These are phyloP conservation scores for Atractosteus spatula DNA, from an alignment of 2,113 vertebrate species.

Conservation along the genomic window DNA sequence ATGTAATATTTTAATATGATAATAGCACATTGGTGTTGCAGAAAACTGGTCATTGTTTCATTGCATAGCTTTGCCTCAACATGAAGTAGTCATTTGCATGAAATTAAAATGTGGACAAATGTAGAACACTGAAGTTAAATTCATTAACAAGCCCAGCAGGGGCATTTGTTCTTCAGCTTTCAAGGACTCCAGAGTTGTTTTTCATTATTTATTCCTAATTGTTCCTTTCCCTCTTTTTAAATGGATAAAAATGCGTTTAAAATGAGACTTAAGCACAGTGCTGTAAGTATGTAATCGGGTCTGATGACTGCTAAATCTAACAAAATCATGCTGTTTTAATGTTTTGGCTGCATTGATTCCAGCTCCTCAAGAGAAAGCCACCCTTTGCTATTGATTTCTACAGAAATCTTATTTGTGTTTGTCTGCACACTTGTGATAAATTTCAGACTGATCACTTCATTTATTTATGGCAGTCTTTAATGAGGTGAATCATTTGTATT, in stretches of 20 bases:
- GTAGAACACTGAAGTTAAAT: constrained; percentile 51
- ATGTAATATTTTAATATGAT: constrained; percentile 31
- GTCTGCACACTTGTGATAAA: too few relatives aligned
- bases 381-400: neutral
- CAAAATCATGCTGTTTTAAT: neutral
- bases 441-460: too few relatives aligned
- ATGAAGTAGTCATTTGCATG: constrained; percentile 47
- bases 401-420: constrained; percentile 13
- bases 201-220: constrained; percentile 46
- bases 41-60: constrained; percentile 27
- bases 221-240: constrained; percentile 37
- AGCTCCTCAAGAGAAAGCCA: neutral
- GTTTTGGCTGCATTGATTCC: neutral
- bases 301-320: constrained; percentile 4
- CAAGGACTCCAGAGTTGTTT: constrained; percentile 39
- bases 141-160: constrained; percentile 53
- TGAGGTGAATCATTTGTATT: too few relatives aligned
- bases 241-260: constrained; percentile 46
- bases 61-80: constrained; percentile 20
- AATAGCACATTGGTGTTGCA: constrained; percentile 31
- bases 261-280: constrained; percentile 26
- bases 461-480: too few relatives aligned
- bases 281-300: constrained; percentile 24
- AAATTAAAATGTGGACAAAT: constrained; percentile 53
- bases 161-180: constrained; percentile 45